Evolutionary conservation across 2,113 vertebrate genomes (phyloP).

Genomic region (Neolamprologus hecqui): DNA sequence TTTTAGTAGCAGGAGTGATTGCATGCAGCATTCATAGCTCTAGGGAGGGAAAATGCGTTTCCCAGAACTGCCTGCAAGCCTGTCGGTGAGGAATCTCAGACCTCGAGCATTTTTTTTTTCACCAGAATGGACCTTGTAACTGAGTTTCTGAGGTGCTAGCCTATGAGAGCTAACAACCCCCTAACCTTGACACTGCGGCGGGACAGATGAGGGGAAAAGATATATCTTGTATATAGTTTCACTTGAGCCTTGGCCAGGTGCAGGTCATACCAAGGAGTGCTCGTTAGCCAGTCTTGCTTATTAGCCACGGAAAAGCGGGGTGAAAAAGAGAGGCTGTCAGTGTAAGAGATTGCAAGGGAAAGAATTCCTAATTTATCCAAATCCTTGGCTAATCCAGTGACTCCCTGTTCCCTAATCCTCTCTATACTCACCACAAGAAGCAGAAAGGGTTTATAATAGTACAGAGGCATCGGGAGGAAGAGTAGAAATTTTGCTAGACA

Average conservation of each 20-base stretch:
- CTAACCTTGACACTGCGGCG: neutral
- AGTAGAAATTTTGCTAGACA: neutral
- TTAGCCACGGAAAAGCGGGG: neutral
- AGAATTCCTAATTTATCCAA: constrained; percentile 56
- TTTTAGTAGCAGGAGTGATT: constrained; percentile 52
- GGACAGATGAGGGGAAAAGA: neutral
- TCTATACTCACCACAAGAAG: neutral
- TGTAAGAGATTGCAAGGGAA: constrained; percentile 4
- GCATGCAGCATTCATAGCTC: constrained; percentile 34
- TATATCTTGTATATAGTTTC: constrained; percentile 27
- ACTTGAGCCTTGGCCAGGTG: constrained; percentile 6
- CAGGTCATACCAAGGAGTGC: constrained; percentile 17
- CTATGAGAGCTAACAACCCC: constrained; percentile 7
- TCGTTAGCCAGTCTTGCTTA: constrained; percentile 42
- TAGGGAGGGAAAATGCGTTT: constrained; percentile 39
- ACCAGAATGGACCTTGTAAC: constrained; percentile 45
- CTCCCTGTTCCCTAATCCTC: constrained; percentile 45
- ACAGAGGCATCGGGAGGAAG: neutral
- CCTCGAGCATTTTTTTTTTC: constrained; percentile 28
- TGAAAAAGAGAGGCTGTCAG: constrained; percentile 22
- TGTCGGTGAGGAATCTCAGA: constrained; percentile 26
- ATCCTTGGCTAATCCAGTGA: constrained; percentile 51
- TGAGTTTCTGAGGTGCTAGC: constrained; percentile 24
- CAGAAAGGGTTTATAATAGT: neutral
- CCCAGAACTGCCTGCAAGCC: constrained; percentile 2